Base-by-base conservation (phyloP, 2,797 vertebrate genomes). In the Microctenopoma steveboyesi region DNA sequence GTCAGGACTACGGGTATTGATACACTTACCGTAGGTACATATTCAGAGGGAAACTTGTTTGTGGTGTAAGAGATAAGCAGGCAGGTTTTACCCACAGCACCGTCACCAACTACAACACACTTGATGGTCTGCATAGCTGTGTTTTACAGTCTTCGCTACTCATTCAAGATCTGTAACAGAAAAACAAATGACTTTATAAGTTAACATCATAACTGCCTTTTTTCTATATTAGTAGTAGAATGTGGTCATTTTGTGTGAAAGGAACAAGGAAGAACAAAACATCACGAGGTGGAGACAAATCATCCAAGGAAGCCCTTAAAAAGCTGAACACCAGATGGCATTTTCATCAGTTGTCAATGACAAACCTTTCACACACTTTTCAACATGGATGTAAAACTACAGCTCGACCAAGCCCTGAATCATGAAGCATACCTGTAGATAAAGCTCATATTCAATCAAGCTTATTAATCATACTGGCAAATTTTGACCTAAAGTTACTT, bases 91-190 rank as follows among this genome's bases (percentile, higher is more conserved):
- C 94, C 94, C 85, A 95, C 94, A 25, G 94, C 94, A 81, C 94
- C 94, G 73, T 95, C 94, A 46, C 94, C 94, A 47, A 95, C 94
- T 57, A 95, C 94, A 79, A 94, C 94, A 86, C 94, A 95, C 88
- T 95, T 95, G 85, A 95, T 95, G 88, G 93, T 95, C 94, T 94
- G 94, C 94, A 95, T 95, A 89, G 91, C 88, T 93, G 88, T 64
- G 82, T 79, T 84, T 87, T 80, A 85, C 68, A 83, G 85, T 91
- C 86, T 82, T 84, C 72, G 42, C 81, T 84, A 90, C 69, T 93
- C 92, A 93, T 94, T 91, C 92, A 94, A 92, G 86, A 92, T 91
- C 94, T 94, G 74, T 1, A 87, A 82, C 18, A 75, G 9, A 74
- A 73, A 62, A 57, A 65, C 10, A 77, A 35, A 57, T 3, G 49